Conservation (phyloP, 2,113 vertebrate species). For the Rynchops niger region DNA sequence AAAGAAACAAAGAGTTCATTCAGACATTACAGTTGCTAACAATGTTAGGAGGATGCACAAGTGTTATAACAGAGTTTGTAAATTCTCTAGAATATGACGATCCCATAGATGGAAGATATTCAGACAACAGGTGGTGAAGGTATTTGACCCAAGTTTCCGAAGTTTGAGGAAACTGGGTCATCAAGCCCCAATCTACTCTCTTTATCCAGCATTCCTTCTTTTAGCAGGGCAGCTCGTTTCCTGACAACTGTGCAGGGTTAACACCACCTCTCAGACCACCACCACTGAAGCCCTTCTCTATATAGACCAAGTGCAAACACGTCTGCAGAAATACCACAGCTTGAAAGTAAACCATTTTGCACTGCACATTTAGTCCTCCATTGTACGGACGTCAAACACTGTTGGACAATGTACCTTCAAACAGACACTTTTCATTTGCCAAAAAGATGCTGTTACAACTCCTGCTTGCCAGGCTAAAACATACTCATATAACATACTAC, state of each 20-base stretch:
- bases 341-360: background rate
- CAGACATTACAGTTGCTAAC: background rate
- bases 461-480: background rate
- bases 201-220: background rate
- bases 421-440: background rate
- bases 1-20: background rate
- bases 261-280: background rate
- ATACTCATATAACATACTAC: background rate
- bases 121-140: background rate
- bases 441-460: background rate
- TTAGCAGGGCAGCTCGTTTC: fast-evolving
- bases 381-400: fast-evolving
- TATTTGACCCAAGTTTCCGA: background rate
- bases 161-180: background rate
- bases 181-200: fast-evolving
- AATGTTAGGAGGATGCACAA: fast-evolving
- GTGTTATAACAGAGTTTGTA: fast-evolving
- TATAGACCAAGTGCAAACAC: background rate
- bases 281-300: background rate
- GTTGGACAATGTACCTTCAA: background rate
- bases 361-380: fast-evolving
- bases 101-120: background rate
- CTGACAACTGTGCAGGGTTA: fast-evolving
- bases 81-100: too few species aligned
- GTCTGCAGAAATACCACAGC: background rate